These are phyloP conservation scores for Eidolon dupreanum DNA, from an alignment of 2,797 vertebrate species.

Conservation along the genomic window DNA sequence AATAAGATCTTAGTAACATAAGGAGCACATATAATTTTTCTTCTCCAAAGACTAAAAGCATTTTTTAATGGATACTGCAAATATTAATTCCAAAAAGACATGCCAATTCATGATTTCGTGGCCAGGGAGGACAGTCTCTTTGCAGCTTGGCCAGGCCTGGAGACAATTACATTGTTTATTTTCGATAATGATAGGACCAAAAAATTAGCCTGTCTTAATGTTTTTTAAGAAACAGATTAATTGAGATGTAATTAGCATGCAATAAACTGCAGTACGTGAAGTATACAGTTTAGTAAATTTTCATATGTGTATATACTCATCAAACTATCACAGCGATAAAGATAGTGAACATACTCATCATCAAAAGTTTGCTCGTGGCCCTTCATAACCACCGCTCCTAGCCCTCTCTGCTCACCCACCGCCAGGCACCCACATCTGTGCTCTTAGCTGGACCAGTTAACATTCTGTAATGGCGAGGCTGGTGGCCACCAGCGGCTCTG, in stretches of 20 bases:
- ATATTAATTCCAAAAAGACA: not conserved
- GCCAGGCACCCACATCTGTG: too few relatives aligned
- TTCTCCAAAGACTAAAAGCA: not conserved
- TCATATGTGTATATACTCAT: not conserved
- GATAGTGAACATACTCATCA: not conserved
- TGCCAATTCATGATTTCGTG: not conserved
- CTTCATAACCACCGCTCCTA: accelerated
- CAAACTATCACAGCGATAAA: not conserved
- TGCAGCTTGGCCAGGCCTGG: not conserved
- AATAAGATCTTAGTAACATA: not conserved
- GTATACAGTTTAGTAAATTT: not conserved
- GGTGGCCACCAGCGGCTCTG: accelerated
- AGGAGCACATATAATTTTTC: not conserved
- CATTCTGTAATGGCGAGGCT: accelerated
- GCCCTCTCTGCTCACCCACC: too few relatives aligned
- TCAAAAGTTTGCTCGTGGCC: accelerated
- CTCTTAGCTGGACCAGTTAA: not conserved
- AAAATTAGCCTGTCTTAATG: not conserved
- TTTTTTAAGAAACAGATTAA: not conserved
- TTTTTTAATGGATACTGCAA: not conserved
- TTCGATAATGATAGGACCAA: not conserved
- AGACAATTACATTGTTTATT: not conserved
- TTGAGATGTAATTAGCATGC: not conserved
- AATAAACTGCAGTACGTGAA: not conserved
- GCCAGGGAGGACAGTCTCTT: not conserved